Evolutionary conservation across 2,113 vertebrate species (phyloP).

Genomic region (Aegotheles bennettii): DNA sequence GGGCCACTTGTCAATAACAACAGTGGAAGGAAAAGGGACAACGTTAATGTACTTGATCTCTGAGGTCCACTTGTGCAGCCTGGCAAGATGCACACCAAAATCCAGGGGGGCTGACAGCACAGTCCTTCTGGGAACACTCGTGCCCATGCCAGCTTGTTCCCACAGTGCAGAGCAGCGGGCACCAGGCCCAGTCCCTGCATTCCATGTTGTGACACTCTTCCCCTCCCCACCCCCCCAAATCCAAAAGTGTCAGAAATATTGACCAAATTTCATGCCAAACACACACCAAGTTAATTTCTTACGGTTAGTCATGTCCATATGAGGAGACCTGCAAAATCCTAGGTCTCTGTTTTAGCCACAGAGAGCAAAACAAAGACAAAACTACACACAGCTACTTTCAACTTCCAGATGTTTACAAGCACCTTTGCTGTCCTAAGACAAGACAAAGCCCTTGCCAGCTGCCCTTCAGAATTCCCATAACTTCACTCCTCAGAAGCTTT

Average conservation of each 20-base stretch:
- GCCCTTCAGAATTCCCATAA: not conserved
- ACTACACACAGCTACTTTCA: not conserved
- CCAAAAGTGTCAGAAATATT: not conserved
- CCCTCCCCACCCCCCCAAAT: no score
- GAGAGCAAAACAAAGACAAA: not conserved
- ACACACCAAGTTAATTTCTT: not conserved
- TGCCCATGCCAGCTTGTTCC: not conserved
- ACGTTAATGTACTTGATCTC: rapidly evolving
- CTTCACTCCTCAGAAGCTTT: not conserved
- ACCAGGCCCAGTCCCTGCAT: not conserved
- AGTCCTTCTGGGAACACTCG: rapidly evolving
- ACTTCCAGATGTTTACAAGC: not conserved
- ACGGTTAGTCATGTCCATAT: rapidly evolving
- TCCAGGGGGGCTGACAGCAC: rapidly evolving
- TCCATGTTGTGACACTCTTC: not conserved
- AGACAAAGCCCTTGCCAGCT: not conserved
- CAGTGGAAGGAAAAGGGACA: not conserved
- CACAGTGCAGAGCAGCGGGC: not conserved
- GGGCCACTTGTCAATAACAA: not conserved
- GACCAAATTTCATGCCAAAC: not conserved
- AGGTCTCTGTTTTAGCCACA: not conserved
- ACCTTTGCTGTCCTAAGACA: not conserved
- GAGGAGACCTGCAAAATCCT: rapidly evolving
- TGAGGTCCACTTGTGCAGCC: not conserved
- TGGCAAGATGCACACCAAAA: not conserved